phyloP scores from a whole-genome alignment of 2,797 vertebrate species.

The Lepilemur septentrionalis region DNA sequence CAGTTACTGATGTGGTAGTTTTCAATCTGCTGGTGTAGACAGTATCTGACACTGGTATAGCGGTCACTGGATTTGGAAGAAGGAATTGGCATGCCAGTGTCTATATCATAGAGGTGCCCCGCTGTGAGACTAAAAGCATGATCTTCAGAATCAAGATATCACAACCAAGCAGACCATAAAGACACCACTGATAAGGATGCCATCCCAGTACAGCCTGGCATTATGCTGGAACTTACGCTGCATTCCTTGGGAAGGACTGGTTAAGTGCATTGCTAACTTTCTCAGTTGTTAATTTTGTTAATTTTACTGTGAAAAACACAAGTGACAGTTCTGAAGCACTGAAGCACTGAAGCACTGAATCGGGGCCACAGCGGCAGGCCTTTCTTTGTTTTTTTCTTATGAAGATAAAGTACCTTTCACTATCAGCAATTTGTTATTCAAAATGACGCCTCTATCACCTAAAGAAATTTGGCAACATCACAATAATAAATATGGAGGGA shows the following conservation, averaged over 20 bases:
- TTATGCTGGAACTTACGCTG: background rate
- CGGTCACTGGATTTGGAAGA: constrained; percentile 75
- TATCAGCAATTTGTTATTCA: constrained; percentile 68
- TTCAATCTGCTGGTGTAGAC: constrained; percentile 80
- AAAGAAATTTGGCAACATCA: constrained; percentile 81
- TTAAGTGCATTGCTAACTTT: constrained; percentile 15
- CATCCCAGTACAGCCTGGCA: background rate
- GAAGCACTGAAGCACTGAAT: background rate
- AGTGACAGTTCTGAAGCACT: constrained; percentile 57
- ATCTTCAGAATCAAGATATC: background rate
- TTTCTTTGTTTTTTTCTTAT: constrained; percentile 66
- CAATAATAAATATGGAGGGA: constrained; percentile 73
- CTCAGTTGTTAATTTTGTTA: background rate
- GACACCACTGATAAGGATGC: background rate
- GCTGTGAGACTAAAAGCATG: background rate
- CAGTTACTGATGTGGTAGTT: constrained; percentile 75
- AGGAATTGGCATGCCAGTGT: constrained; percentile 65
- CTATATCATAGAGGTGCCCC: background rate
- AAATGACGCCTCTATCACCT: constrained; percentile 75
- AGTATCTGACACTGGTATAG: constrained; percentile 79
- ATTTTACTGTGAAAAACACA: constrained; percentile 43
- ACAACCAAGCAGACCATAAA: background rate
- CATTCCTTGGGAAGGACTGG: background rate
- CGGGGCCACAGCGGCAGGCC: constrained; percentile 70
- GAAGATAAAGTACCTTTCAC: constrained; percentile 73